Evolutionary conservation across 2,113 vertebrate species (phyloP).

Genomic region (Psephotus haematonotus): DNA sequence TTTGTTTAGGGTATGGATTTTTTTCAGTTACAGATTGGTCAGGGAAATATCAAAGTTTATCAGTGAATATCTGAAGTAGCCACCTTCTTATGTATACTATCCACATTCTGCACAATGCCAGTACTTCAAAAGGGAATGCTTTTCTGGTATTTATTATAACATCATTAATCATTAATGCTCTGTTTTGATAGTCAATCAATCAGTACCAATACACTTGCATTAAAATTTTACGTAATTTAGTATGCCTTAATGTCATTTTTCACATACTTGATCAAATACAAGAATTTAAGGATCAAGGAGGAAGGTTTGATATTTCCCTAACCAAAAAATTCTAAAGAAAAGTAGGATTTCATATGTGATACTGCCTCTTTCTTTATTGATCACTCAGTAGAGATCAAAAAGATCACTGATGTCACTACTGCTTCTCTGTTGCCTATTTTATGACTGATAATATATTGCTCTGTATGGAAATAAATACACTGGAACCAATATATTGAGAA

Average conservation of each 20-base stretch:
- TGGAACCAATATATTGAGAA: not conserved
- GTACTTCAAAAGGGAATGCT: not conserved
- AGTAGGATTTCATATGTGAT: conserved; percentile 32
- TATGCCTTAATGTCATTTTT: not conserved
- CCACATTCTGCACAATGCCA: not conserved
- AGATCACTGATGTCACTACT: not conserved
- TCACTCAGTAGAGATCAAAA: conserved; percentile 4
- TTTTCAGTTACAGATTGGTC: not conserved
- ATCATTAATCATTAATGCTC: not conserved
- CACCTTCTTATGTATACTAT: not conserved
- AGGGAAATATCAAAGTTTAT: not conserved
- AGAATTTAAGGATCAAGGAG: not conserved
- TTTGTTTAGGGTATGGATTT: not conserved
- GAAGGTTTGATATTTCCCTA: conserved; percentile 36
- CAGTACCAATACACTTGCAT: not conserved
- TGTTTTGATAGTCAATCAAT: conserved; percentile 9
- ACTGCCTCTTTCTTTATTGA: conserved; percentile 41
- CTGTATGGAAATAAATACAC: not conserved
- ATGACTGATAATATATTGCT: not conserved
- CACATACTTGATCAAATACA: not conserved
- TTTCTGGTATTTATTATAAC: not conserved
- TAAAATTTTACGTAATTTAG: not conserved
- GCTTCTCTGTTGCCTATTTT: conserved; percentile 21
- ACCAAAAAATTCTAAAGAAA: conserved; percentile 35
- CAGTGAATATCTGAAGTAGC: not conserved